Evolutionary conservation across 2,888 invertebrate genomes (phyloP), one percentile per base, ranked within the genome.

Genomic region (Amblyjoppa proteus): DNA sequence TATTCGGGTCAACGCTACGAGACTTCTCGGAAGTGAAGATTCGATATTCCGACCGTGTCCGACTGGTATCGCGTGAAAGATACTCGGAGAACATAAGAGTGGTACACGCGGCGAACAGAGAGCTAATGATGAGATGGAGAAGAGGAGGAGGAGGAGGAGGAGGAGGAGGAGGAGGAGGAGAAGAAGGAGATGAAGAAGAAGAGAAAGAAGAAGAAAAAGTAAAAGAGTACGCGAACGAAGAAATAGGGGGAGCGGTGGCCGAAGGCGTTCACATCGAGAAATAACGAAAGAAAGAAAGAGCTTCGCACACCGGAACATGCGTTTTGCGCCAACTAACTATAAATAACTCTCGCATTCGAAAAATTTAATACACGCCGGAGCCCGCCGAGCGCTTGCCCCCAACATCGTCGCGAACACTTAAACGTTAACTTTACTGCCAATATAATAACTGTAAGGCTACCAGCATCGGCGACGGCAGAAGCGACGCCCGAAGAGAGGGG

Each of bases 1-100:
- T 73, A 90, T 90, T 90, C 88, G 89, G 90, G 90, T 90, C 90
- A 91, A 91, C 88, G 91, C 91, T 89, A 90, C 91, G 88, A 89
- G 87, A 86, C 84, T 88, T 89, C 90, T 89, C 87, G 88, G 89
- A 89, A 90, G 88, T 88, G 88, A 89, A 89, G 89, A 64, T 64
- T 64, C 61, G 61, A 64, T 64, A 64, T 64, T 64, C 6, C 61
- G 61, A 88, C 85, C 28, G 25, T 16, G 61, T 34, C 16, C 6
- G 7, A 64, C 45, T 45, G 45, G 45, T 64, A 64, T 34, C 16
- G 31, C 34, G 31, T 34, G 61, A 64, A 64, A 64, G 61, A 64
- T 64, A 64, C 61, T 6, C 16, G 34, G 2, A 16, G 31, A 61
- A 31, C 61, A 16, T 13, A 31, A 31, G 11, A 58, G 13, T 11